Evolutionary conservation across 2,797 vertebrate species (phyloP).

Genomic region (Cossypha dichroa): DNA sequence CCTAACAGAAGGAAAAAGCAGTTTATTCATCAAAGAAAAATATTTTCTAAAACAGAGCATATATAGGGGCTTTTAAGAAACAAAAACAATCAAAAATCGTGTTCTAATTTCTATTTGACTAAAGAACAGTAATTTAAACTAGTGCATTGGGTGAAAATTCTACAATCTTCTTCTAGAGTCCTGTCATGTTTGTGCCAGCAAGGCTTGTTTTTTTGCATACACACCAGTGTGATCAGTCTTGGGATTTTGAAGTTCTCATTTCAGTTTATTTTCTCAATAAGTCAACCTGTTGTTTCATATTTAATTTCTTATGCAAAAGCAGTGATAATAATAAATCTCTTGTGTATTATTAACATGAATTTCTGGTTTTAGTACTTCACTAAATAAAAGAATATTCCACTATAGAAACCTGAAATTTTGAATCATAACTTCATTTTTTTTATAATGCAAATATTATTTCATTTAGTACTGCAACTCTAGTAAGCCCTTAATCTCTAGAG

Average conservation of each 20-base stretch:
- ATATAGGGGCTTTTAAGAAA: not conserved
- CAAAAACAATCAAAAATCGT: not conserved
- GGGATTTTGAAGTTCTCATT: not conserved
- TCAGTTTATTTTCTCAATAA: constrained; percentile 5
- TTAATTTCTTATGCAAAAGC: not conserved
- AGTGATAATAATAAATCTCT: not conserved
- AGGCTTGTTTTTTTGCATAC: not conserved
- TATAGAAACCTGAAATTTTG: not conserved
- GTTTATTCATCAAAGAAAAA: not conserved
- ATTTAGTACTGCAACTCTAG: not conserved
- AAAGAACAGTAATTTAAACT: not conserved
- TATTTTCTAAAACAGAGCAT: not conserved
- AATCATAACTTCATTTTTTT: not conserved
- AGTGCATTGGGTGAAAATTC: not conserved
- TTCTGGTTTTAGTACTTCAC: not conserved
- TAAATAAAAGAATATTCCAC: not conserved
- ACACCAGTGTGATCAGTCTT: not conserved
- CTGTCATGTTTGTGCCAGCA: not conserved
- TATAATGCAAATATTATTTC: not conserved
- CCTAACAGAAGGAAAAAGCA: not conserved
- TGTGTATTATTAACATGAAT: not conserved
- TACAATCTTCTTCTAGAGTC: not conserved
- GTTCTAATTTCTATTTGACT: not conserved
- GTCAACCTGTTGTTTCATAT: not conserved
- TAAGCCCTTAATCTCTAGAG: not conserved